Base-by-base conservation (phyloP, 2,888 invertebrate genomes). In the Lordiphosa fenestrarum region DNA sequence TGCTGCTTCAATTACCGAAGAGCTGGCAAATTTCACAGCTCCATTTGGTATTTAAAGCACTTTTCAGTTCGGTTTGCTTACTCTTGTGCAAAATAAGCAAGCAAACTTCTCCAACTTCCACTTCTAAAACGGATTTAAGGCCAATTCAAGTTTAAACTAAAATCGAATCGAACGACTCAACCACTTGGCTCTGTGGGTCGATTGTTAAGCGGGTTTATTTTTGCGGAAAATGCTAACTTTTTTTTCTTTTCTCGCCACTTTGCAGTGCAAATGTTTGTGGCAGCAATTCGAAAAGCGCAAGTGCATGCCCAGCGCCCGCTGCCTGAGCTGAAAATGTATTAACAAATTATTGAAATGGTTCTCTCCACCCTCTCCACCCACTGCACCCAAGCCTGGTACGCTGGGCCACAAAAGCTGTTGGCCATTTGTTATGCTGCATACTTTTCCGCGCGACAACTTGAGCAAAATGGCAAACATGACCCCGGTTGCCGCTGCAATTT, bases 381-480 rank as follows among this genome's bases (percentile, higher is more conserved):
- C 23, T 9, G 23, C 4, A 10, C 15, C 41, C 40, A 63, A 63
- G 53, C 61, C 46, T 13, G 13, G 64, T 37, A 15, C 38, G 37
- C 49, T 46, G 10, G 50, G 49, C 80, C 57, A 44, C 83, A 70
- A 68, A 67, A 53, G 78, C 82, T 35, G 48, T 61, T 56, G 47
- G 69, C 73, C 65, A 75, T 82, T 80, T 71, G 63, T 84, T 82
- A 82, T 72, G 56, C 49, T 66, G 78, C 82, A 77, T 68, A 82
- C 72, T 74, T 78, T 64, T 66, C 50, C 59, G 84, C 57, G 66
- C 61, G 53, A 82, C 77, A 80, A 68, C 84, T 82, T 75, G 69
- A 80, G 83, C 67, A 84, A 75, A 80, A 83, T 69, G 73, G 85
- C 85, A 80, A 80, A 80, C 73, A 80, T 60, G 62, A 61, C 70